Percentiles rank a stretch among this genome's conserved stretches.
phyloP scores from a whole-genome alignment of 2,113 vertebrate genomes.

The Acrocephalus arundinaceus region DNA sequence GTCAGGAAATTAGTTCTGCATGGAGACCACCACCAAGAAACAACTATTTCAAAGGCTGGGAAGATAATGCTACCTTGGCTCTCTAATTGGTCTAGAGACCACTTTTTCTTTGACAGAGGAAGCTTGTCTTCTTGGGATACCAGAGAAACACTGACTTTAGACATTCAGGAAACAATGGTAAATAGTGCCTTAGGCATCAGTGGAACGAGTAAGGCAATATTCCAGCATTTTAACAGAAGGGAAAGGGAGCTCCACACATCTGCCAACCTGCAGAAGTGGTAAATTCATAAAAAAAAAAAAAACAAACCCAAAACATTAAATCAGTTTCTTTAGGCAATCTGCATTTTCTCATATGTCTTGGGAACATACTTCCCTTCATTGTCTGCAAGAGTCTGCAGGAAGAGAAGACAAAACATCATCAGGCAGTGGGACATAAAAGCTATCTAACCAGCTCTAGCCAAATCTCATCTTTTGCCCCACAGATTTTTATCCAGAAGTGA shows the following conservation, averaged over 20 bases:
- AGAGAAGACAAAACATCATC: not conserved
- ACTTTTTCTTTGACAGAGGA: not conserved
- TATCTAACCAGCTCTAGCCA: not conserved
- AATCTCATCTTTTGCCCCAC: not conserved
- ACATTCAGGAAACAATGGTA: not conserved
- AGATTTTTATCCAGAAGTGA: not conserved
- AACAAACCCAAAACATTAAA: not conserved
- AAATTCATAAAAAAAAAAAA: not conserved
- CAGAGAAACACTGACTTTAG: not conserved
- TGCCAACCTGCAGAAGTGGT: not conserved
- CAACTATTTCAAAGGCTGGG: constrained; percentile 41
- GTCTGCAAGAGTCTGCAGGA: not conserved
- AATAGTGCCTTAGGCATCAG: not conserved
- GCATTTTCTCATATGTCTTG: not conserved
- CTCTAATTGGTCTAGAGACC: not conserved
- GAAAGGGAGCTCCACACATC: not conserved
- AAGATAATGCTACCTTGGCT: not conserved
- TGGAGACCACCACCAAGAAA: constrained; percentile 47
- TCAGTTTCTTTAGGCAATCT: not conserved
- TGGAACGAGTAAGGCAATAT: not conserved
- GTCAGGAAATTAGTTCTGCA: constrained; percentile 65
- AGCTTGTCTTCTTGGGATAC: not conserved
- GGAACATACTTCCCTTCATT: not conserved
- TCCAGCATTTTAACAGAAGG: not conserved
- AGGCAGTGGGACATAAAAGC: not conserved